Evolutionary conservation across 1,140 invertebrate species (phyloP), one percentile per base, ranked within the genome.

Genomic region (Drosophila arawakana): DNA sequence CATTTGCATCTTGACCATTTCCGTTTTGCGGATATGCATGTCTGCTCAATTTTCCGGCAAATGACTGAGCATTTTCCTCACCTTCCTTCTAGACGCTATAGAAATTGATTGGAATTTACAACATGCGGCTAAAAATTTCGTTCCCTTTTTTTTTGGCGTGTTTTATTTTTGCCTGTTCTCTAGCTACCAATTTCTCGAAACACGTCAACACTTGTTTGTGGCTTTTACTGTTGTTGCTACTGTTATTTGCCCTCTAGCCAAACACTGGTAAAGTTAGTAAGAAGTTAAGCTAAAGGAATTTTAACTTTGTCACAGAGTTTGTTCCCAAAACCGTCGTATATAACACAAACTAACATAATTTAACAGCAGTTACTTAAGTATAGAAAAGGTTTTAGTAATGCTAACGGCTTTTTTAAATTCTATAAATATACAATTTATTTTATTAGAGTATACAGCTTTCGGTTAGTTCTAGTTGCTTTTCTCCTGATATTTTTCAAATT

Each of bases 41-140:
- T 90, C 88, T 89, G 76, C 76, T 85, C 89, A 91, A 91, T 91
- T 91, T 91, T 91, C 76, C 88, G 70, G 79, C 81, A 89, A 89
- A 89, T 89, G 78, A 90, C 71, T 81, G 68, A 54, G 60, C 54
- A 47, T n/a, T 37, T 25, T 10, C 67, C 68, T 63, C 75, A 73
- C 65, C 68, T 68, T 66, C 61, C 68, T 68, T 66, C 61, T 46
- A 70, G 50, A 80, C 63, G 69, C 75, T 67, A 78, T 65, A 73
- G 72, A 85, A 85, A 89, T 89, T 89, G 84, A 89, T 89, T 89
- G 84, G 81, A 89, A 90, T 89, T 81, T 79, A 73, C 85, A 89
- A 73, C 78, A 89, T 77, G 83, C 76, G 73, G 69, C 71, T 82
- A 76, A 50, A 76, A 76, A 52, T 72, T 83, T 81, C 61, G 39